These are phyloP conservation scores for Patella depressa DNA, from an alignment of 2,888 invertebrate species.

Conservation along the genomic window DNA sequence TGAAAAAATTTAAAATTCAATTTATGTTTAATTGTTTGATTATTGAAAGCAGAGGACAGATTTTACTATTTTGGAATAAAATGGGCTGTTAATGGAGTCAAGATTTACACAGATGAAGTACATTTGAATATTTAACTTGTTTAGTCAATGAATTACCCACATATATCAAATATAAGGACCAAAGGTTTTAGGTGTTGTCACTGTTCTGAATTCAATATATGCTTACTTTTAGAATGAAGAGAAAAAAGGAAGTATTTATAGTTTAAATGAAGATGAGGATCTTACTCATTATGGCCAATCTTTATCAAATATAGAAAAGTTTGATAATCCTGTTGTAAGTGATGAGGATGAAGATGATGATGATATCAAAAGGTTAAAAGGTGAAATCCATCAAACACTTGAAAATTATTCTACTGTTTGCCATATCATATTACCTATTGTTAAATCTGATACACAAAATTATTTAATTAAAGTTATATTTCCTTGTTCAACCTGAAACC, in stretches of 20 bases:
- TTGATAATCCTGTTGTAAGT: constrained; percentile 80
- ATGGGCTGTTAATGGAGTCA: not conserved
- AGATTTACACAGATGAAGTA: not conserved
- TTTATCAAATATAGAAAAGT: constrained; percentile 90
- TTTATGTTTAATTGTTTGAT: too few relatives aligned
- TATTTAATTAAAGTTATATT: too few relatives aligned
- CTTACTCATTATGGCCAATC: constrained; percentile 92
- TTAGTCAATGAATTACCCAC: not conserved
- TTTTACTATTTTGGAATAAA: too few relatives aligned
- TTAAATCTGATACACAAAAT: too few relatives aligned
- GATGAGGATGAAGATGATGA: constrained; percentile 84
- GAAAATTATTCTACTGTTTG: too few relatives aligned
- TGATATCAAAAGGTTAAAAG: constrained; percentile 65
- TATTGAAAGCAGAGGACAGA: too few relatives aligned
- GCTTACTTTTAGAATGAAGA: constrained; percentile 22
- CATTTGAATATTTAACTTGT: not conserved
- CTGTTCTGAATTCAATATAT: not conserved
- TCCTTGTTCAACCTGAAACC: too few relatives aligned
- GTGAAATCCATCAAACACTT: not conserved
- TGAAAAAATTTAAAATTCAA: too few relatives aligned
- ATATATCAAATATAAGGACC: not conserved
- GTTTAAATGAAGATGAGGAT: constrained; percentile 85
- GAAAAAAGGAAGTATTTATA: constrained; percentile 79
- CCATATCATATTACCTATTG: too few relatives aligned
- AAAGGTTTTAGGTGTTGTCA: not conserved